These are phyloP conservation scores for Apotomis capreana DNA, from an alignment of 2,888 invertebrate genomes.

Conservation along the genomic window DNA sequence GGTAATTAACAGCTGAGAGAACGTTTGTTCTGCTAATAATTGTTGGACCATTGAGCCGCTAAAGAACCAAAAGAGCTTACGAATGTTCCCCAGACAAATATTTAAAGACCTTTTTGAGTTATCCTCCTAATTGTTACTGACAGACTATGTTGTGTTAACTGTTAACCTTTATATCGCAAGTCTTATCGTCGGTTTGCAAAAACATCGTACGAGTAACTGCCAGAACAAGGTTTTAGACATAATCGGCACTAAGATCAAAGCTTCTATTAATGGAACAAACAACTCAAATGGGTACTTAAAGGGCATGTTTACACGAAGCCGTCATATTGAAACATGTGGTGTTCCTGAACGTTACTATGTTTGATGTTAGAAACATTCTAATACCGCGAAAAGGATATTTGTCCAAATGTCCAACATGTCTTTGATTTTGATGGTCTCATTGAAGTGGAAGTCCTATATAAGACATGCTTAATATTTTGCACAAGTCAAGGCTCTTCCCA, in stretches of 20 bases:
- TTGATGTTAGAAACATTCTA: background rate
- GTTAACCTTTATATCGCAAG: conserved; percentile 10
- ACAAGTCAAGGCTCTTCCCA: too few relatives aligned
- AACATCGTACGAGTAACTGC: background rate
- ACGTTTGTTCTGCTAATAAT: conserved; percentile 21
- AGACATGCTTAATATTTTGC: too few relatives aligned
- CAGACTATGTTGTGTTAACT: conserved; percentile 4
- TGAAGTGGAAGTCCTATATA: too few relatives aligned
- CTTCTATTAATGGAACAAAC: conserved; percentile 8
- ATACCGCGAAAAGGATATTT: background rate
- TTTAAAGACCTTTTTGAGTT: background rate
- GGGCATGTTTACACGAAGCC: background rate
- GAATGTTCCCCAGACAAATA: background rate
- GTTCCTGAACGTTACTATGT: background rate
- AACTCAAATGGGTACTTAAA: conserved; percentile 9
- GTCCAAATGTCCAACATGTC: too few relatives aligned
- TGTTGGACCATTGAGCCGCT: conserved; percentile 11
- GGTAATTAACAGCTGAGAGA: conserved; percentile 11
- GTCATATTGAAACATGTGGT: background rate
- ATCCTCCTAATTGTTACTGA: background rate
- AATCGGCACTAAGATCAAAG: conserved; percentile 16
- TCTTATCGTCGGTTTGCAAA: conserved; percentile 10
- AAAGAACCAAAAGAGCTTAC: background rate
- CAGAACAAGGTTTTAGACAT: conserved; percentile 10
- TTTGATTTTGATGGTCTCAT: too few relatives aligned